These are phyloP conservation scores for Oscheius sp. DNA, from an alignment of 2,888 invertebrate genomes.

Conservation along the genomic window DNA sequence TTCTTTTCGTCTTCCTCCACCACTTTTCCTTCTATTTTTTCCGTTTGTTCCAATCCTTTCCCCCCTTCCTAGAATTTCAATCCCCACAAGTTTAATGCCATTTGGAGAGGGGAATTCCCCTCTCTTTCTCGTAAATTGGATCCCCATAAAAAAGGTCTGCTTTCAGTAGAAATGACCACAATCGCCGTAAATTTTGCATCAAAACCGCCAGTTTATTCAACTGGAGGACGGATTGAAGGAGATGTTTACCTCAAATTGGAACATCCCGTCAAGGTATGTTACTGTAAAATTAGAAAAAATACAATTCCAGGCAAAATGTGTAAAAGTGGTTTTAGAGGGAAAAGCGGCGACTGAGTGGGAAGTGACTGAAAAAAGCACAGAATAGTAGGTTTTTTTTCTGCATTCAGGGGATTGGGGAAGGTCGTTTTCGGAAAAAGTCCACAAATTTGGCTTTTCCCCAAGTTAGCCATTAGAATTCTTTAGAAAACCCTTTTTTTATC, in stretches of 20 bases:
- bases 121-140: no score
- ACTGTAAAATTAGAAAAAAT: not conserved
- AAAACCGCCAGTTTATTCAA: not conserved
- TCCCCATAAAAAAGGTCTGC: not conserved
- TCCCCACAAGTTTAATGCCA: not conserved
- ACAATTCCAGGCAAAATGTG: slow-evolving; percentile 38
- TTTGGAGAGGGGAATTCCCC: not conserved
- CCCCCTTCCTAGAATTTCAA: not conserved
- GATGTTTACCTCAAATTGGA: not conserved
- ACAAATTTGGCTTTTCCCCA: not conserved
- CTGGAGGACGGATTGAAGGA: not conserved
- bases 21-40: no score
- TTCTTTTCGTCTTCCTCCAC: no score
- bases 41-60: not conserved
- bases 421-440: no score
- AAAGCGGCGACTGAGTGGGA: slow-evolving; percentile 36
- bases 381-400: slow-evolving; percentile 13
- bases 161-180: slow-evolving; percentile 15
- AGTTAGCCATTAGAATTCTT: not conserved
- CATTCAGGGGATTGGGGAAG: no score
- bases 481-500: no score
- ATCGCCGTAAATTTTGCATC: slow-evolving; percentile 6
- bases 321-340: slow-evolving; percentile 23
- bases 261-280: slow-evolving; percentile 18
- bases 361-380: slow-evolving; percentile 35